A percentile compares a stretch with the other conserved stretches of the same genome.
Conservation (phyloP, 2,888 invertebrate genomes). For the Caenorhabditis sp. region DNA sequence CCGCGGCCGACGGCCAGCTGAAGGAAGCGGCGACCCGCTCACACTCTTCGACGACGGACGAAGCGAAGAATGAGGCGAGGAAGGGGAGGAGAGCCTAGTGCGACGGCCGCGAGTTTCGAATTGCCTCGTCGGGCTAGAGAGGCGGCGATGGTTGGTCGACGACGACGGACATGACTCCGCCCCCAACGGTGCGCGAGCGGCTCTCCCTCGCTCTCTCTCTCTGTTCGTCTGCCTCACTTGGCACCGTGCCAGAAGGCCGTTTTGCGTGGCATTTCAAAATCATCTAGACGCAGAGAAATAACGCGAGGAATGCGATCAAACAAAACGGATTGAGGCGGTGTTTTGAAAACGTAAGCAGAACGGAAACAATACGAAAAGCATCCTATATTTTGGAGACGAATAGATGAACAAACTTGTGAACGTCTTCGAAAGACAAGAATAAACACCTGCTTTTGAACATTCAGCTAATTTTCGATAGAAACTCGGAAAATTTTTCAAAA, state of each 20-base stretch:
- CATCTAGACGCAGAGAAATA: not conserved
- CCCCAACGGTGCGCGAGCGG: conserved; percentile 24
- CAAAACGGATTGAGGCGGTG: not conserved
- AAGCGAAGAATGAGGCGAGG: conserved; percentile 49
- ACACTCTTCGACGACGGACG: conserved; percentile 50
- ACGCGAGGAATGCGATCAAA: not conserved
- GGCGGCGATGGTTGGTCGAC: conserved; percentile 10
- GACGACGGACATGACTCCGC: conserved; percentile 20
- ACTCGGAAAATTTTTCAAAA: not conserved
- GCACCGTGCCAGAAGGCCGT: conserved; percentile 31
- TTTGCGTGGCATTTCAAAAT: conserved; percentile 13
- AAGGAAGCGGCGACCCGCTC: conserved; percentile 43
- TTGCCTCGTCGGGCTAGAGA: conserved; percentile 47
- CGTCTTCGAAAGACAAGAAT: too few species aligned
- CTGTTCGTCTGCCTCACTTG: conserved; percentile 32
- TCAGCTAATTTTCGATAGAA: too few species aligned
- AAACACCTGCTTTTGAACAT: too few species aligned
- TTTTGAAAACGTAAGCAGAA: not conserved
- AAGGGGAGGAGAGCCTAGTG: conserved; percentile 28
- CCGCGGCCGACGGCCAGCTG: conserved; percentile 34
- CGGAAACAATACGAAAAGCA: not conserved
- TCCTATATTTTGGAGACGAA: too few species aligned
- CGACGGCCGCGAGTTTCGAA: conserved; percentile 54
- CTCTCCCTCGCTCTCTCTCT: too few species aligned
- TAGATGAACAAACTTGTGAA: too few species aligned